Percentiles rank a stretch among this genome's conserved stretches.
Evolutionary conservation across 2,888 invertebrate species (phyloP).

Genomic region (Saturnia pavonia): DNA sequence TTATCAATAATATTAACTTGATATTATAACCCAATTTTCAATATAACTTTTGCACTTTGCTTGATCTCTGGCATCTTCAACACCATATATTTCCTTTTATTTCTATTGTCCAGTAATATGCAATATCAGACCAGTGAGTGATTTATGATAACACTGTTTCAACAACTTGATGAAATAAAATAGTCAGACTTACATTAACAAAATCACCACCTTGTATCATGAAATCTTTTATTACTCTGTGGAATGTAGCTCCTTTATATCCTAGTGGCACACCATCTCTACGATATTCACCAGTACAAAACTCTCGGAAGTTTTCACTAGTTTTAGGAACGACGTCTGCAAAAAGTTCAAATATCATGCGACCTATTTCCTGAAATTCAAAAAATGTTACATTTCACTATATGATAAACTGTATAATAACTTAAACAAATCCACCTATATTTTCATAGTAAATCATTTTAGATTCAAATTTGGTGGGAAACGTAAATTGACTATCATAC

Average conservation of each 20-base stretch:
- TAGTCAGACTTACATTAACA: conserved; percentile 90
- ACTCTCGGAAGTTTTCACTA: conserved; percentile 98
- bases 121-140: no score
- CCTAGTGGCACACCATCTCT: conserved; percentile 98
- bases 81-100: not conserved
- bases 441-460: not conserved
- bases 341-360: conserved; percentile 98
- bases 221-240: conserved; percentile 99
- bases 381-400: conserved; percentile 12
- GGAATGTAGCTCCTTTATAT: conserved; percentile 98
- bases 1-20: no score
- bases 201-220: conserved; percentile 99
- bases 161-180: not conserved
- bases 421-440: no score
- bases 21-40: not conserved
- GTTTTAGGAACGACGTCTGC: conserved; percentile 98
- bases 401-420: not conserved
- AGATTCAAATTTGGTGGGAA: not conserved
- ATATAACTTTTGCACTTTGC: not conserved
- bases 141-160: not conserved
- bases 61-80: not conserved
- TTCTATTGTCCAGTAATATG: no score
- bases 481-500: conserved; percentile 23
- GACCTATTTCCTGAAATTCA: conserved; percentile 91
- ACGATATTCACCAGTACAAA: conserved; percentile 98